A percentile compares a stretch with the other conserved stretches of the same genome.
Evolutionary conservation across 2,888 invertebrate species (phyloP).

Genomic region (Clostera curtula): DNA sequence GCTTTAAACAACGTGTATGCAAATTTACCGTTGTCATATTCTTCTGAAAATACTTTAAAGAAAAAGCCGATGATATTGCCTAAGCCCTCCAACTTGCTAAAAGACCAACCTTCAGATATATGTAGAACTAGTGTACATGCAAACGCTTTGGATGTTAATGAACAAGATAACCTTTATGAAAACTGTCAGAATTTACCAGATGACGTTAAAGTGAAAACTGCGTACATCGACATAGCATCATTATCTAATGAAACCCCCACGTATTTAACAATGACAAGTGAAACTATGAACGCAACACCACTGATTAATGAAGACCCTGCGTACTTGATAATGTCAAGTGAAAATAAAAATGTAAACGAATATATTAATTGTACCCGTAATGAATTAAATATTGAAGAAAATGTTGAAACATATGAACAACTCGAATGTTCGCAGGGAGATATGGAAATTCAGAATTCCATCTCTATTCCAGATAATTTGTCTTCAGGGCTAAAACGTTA

Average conservation of each 20-base stretch:
- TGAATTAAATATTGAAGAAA: constrained; percentile 2
- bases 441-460: constrained; percentile 2
- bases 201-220: constrained; percentile 31
- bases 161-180: constrained; percentile 10
- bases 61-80: too few species aligned
- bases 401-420: constrained; percentile 4
- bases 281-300: constrained; percentile 4
- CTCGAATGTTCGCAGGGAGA: constrained; percentile 2
- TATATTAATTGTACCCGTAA: not conserved
- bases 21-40: too few species aligned
- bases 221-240: constrained; percentile 1
- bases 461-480: constrained; percentile 24
- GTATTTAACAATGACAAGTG: not conserved
- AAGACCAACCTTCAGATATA: too few species aligned
- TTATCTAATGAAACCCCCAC: not conserved
- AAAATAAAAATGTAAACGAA: not conserved
- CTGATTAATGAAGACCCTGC: constrained; percentile 7
- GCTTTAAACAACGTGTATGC: too few species aligned
- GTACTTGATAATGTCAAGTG: not conserved
- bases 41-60: too few species aligned
- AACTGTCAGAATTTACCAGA: constrained; percentile 30
- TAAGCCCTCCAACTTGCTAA: too few species aligned
- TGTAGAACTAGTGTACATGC: too few species aligned
- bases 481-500: constrained; percentile 15
- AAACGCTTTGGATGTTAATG: too few species aligned